Conservation (phyloP, 2,888 invertebrate genomes). For the Melinaea menophilus region DNA sequence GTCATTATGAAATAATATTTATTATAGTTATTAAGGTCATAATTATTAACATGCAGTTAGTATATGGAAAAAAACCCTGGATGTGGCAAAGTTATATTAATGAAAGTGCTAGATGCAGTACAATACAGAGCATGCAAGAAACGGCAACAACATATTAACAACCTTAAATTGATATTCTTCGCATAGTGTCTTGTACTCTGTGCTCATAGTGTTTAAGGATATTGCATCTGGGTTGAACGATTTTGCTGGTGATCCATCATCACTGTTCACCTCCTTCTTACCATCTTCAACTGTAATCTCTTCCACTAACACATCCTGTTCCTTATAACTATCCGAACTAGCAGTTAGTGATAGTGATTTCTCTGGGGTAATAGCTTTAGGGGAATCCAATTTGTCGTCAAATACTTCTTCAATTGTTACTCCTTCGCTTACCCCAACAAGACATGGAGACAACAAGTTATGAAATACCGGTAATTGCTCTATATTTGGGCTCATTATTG, state of each 20-base stretch:
- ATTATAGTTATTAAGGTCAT: too few relatives aligned
- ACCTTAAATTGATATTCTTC: constrained; percentile 85
- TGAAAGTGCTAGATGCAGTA: constrained; percentile 35
- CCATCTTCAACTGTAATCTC: constrained; percentile 35
- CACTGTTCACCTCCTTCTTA: constrained; percentile 46
- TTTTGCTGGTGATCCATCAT: constrained; percentile 51
- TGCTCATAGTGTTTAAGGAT: constrained; percentile 79
- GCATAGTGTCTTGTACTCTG: constrained; percentile 84
- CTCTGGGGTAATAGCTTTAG: constrained; percentile 39
- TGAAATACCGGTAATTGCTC: constrained; percentile 58
- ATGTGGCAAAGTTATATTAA: constrained; percentile 43
- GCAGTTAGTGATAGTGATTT: constrained; percentile 37
- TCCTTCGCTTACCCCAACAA: constrained; percentile 46
- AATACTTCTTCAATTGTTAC: constrained; percentile 35
- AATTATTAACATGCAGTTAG: too few relatives aligned
- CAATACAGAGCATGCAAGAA: constrained; percentile 36
- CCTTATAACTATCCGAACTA: constrained; percentile 48
- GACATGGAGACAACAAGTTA: constrained; percentile 61
- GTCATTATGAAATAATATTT: too few relatives aligned
- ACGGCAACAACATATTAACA: constrained; percentile 45
- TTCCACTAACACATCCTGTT: constrained; percentile 56
- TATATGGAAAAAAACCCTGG: constrained; percentile 45
- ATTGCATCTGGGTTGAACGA: constrained; percentile 61
- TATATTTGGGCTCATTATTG: constrained; percentile 48
- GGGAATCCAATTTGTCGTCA: constrained; percentile 24